Conservation (phyloP, 2,888 invertebrate species). For the Camptogramma bilineatum region DNA sequence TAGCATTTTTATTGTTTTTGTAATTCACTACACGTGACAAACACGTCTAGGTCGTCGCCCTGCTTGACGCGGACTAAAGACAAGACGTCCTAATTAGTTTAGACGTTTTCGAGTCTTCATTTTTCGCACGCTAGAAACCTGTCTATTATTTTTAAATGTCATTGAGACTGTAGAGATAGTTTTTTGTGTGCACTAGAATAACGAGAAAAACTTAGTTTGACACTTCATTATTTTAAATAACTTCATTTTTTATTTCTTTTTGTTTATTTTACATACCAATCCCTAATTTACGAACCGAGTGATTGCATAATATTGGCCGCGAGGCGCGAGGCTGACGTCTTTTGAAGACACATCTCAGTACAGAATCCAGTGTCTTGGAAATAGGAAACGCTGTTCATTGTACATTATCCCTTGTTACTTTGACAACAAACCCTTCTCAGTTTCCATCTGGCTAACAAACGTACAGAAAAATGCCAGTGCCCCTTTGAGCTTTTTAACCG, state of each 20-base stretch:
- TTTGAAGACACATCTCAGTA: slow-evolving; percentile 49
- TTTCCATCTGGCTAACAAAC: slow-evolving; percentile 60
- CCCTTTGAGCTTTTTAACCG: slow-evolving; percentile 54
- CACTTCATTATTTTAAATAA: neutral
- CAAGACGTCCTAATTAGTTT: too few relatives aligned
- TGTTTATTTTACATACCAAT: too few relatives aligned
- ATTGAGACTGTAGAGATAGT: too few relatives aligned
- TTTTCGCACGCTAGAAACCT: too few relatives aligned
- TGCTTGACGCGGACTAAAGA: too few relatives aligned
- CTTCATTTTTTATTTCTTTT: neutral
- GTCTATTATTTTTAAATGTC: too few relatives aligned
- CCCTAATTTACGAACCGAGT: slow-evolving; percentile 14
- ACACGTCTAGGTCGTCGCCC: too few relatives aligned
- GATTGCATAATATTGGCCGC: slow-evolving; percentile 39
- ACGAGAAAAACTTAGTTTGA: too few relatives aligned
- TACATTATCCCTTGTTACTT: slow-evolving; percentile 77
- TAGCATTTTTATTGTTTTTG: too few relatives aligned
- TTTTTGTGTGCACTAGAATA: too few relatives aligned
- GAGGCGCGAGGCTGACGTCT: slow-evolving; percentile 41
- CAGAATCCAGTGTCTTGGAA: slow-evolving; percentile 63
- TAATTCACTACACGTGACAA: too few relatives aligned
- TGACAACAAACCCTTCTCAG: slow-evolving; percentile 75
- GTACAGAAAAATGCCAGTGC: slow-evolving; percentile 62
- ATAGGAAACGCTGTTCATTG: slow-evolving; percentile 60
- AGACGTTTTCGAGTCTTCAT: too few relatives aligned